Percentiles rank a stretch among this genome's conserved stretches.
phyloP scores from a whole-genome alignment of 2,888 invertebrate genomes.

The Osmoderma eremita region DNA sequence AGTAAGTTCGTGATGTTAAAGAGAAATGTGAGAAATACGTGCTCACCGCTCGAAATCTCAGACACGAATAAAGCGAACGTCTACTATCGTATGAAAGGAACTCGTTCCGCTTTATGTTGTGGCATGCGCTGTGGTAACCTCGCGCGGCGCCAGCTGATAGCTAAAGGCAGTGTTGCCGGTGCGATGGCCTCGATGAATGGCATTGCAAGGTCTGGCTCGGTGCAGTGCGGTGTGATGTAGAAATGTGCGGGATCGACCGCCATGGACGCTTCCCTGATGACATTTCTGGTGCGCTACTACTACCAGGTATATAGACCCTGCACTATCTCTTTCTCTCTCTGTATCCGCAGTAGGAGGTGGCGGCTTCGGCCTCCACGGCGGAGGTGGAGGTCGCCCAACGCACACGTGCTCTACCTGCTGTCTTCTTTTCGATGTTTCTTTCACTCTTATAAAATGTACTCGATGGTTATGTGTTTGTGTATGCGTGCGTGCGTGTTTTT shows the following conservation, averaged over 20 bases:
- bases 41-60: slow-evolving; percentile 37
- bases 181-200: slow-evolving; percentile 78
- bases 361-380: slow-evolving; percentile 30
- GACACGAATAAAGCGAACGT: slow-evolving; percentile 44
- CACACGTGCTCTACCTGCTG: slow-evolving; percentile 26
- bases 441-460: slow-evolving; percentile 30
- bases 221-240: slow-evolving; percentile 59
- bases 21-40: not conserved
- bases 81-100: slow-evolving; percentile 43
- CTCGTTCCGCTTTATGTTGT: slow-evolving; percentile 41
- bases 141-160: slow-evolving; percentile 44
- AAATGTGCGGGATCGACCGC: slow-evolving; percentile 47
- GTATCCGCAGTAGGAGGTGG: slow-evolving; percentile 34
- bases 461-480: slow-evolving; percentile 30
- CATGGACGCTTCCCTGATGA: slow-evolving; percentile 65
- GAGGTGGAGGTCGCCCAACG: slow-evolving; percentile 36
- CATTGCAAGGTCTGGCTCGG: slow-evolving; percentile 67
- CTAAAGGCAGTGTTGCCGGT: slow-evolving; percentile 61
- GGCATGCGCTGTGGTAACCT: slow-evolving; percentile 47
- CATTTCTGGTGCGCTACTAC: slow-evolving; percentile 62
- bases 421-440: slow-evolving; percentile 32
- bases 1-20: too few species aligned
- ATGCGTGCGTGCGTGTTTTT: slow-evolving; percentile 29
- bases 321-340: slow-evolving; percentile 34
- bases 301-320: slow-evolving; percentile 57